These are phyloP conservation scores for Reticulitermes speratus DNA, from an alignment of 1,140 invertebrate species.

Conservation along the genomic window DNA sequence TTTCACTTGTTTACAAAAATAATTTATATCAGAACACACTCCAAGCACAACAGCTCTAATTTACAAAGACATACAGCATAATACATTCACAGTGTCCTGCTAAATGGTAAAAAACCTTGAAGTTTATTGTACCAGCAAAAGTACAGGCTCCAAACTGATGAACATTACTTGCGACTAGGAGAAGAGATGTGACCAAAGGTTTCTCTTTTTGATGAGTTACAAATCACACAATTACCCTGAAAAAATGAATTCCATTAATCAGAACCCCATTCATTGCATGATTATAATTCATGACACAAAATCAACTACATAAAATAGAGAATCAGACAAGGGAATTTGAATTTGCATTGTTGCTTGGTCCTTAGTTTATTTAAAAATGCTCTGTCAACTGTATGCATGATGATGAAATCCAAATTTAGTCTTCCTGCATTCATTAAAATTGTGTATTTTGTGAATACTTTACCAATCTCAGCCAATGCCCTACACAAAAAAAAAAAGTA, in stretches of 20 bases:
- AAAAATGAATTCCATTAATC: constrained; percentile 40
- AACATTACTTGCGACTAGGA: not conserved
- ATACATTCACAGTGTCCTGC: not conserved
- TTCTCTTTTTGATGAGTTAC: constrained; percentile 49
- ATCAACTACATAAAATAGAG: too few relatives aligned
- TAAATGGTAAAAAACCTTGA: not conserved
- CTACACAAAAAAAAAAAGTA: too few relatives aligned
- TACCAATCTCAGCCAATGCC: too few relatives aligned
- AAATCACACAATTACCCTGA: constrained; percentile 58
- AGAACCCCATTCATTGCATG: not conserved
- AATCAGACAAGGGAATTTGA: too few relatives aligned
- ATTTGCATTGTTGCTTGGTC: too few relatives aligned
- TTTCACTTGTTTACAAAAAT: not conserved
- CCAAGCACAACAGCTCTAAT: not conserved
- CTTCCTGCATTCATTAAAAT: too few relatives aligned
- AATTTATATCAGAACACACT: not conserved
- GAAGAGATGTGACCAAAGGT: not conserved
- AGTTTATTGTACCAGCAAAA: not conserved
- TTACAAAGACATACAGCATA: not conserved
- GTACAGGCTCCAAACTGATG: not conserved
- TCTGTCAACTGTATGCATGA: too few relatives aligned
- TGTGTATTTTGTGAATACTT: too few relatives aligned
- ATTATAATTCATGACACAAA: too few relatives aligned
- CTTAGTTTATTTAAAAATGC: too few relatives aligned
- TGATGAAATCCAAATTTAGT: too few relatives aligned